phyloP scores from a whole-genome alignment of 1,140 invertebrate genomes.

The Macrobrachium nipponense region DNA sequence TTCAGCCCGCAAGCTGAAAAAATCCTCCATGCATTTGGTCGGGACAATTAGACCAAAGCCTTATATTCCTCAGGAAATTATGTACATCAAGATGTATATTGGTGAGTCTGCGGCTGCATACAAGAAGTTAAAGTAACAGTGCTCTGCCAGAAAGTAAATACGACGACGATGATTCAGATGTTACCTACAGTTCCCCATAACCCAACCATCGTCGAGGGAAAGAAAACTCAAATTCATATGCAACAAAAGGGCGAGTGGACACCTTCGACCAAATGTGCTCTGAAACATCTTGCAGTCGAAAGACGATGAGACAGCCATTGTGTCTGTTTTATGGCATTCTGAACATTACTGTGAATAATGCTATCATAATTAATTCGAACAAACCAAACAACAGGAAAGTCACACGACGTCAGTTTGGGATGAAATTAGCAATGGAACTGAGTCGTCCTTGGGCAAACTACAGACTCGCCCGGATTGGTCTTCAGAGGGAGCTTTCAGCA shows the following conservation, averaged over 20 bases:
- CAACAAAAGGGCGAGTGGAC: conserved; percentile 70
- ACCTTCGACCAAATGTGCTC: conserved; percentile 69
- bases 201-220: conserved; percentile 8
- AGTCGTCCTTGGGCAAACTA: neutral
- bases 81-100: neutral
- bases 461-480: too few species aligned
- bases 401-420: neutral
- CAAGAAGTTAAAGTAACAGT: conserved; percentile 1
- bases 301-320: conserved; percentile 68
- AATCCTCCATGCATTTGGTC: neutral
- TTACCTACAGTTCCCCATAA: conserved; percentile 23
- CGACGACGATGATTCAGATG: neutral
- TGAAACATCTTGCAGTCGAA: conserved; percentile 66
- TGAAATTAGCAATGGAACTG: neutral
- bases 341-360: conserved; percentile 53
- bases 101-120: neutral
- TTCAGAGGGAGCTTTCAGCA: too few species aligned
- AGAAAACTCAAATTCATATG: conserved; percentile 68
- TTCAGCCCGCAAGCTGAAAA: neutral
- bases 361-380: conserved; percentile 36
- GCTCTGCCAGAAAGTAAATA: neutral
- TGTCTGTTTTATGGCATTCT: conserved; percentile 62
- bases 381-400: neutral
- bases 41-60: neutral
- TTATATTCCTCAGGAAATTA: neutral